A percentile compares a stretch with the other conserved stretches of the same genome.
phyloP scores from a whole-genome alignment of 2,888 invertebrate genomes.

The Neelides folsomi region DNA sequence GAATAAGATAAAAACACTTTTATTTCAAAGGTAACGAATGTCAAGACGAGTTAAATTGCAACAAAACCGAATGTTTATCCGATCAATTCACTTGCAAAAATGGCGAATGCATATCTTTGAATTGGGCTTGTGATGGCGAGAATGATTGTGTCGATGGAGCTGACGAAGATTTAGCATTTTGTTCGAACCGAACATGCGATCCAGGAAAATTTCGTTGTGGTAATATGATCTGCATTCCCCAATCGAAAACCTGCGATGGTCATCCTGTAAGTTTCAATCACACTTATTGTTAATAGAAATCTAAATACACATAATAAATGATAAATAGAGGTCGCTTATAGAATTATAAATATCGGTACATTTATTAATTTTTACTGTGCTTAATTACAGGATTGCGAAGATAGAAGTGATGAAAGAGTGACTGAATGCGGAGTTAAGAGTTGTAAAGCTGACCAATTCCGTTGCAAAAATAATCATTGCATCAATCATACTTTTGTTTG shows the following conservation, averaged over 20 bases:
- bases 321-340: no score
- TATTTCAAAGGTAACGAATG: slow-evolving; percentile 65
- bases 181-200: slow-evolving; percentile 38
- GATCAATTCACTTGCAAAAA: slow-evolving; percentile 41
- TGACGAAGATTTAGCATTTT: slow-evolving; percentile 47
- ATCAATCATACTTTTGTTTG: slow-evolving; percentile 35
- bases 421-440: slow-evolving; percentile 6
- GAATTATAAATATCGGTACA: no score
- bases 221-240: slow-evolving; percentile 46
- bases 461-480: slow-evolving; percentile 37
- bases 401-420: slow-evolving; percentile 9
- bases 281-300: no score
- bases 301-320: no score
- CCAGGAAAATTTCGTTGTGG: slow-evolving; percentile 38
- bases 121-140: slow-evolving; percentile 32
- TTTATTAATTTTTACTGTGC: not conserved
- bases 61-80: slow-evolving; percentile 42
- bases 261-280: no score
- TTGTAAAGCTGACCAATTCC: slow-evolving; percentile 31
- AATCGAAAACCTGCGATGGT: slow-evolving; percentile 45
- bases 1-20: no score
- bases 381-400: slow-evolving; percentile 10
- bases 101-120: slow-evolving; percentile 41
- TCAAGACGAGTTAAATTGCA: slow-evolving; percentile 64
- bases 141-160: slow-evolving; percentile 50